A percentile compares a stretch with the other conserved stretches of the same genome.
phyloP scores from a whole-genome alignment of 2,113 vertebrate genomes.

The Bungarus multicinctus region DNA sequence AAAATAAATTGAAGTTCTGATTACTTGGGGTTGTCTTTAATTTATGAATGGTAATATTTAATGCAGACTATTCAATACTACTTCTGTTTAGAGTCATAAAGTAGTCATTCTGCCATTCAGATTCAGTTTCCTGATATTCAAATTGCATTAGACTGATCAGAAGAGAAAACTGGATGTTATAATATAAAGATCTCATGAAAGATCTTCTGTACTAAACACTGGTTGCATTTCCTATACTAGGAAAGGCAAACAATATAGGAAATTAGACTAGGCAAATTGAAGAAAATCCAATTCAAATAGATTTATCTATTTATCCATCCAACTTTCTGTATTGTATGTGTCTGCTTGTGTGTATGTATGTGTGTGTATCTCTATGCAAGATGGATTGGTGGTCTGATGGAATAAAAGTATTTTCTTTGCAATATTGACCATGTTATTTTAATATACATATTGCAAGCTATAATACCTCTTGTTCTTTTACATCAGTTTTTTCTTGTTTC shows the following conservation, averaged over 20 bases:
- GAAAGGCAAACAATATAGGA: background rate
- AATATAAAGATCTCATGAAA: background rate
- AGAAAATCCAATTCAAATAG: background rate
- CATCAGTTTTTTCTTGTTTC: background rate
- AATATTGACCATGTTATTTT: background rate
- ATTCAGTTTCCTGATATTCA: background rate
- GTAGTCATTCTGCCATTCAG: background rate
- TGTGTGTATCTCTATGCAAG: background rate
- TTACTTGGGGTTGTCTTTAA: background rate
- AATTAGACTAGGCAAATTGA: background rate
- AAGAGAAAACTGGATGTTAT: background rate
- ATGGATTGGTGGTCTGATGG: background rate
- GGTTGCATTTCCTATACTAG: background rate
- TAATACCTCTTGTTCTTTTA: background rate
- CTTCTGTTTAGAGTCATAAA: background rate
- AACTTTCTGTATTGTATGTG: background rate
- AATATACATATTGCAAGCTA: background rate
- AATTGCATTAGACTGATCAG: background rate
- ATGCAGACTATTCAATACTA: background rate
- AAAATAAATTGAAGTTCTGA: conserved; percentile 6
- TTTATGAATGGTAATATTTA: background rate
- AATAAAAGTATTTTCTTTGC: background rate
- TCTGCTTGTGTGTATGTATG: background rate
- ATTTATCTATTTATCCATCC: background rate
- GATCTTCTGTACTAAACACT: background rate